Base-by-base conservation (phyloP, 2,113 vertebrate species). In the Macquaria ambigua region DNA sequence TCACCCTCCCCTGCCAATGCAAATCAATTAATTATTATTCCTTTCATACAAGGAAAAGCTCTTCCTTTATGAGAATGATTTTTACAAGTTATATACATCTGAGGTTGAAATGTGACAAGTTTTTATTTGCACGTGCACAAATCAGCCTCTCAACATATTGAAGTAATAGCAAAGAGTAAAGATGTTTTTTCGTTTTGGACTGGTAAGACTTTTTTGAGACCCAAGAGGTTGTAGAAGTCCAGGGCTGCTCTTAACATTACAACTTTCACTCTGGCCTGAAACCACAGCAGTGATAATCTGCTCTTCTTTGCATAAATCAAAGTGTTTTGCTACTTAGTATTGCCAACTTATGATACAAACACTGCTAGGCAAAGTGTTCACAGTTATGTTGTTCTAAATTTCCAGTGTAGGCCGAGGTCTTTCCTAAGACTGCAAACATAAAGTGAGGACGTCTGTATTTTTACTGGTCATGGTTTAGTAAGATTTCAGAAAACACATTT, bases 1-100 rank as follows among this genome's bases (percentile, higher is more conserved):
- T 87, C 58, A 76, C 58, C 34, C 59, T 77, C 10, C 41, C 39
- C 46, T 48, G 56, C 74, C 77, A 75, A 39, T 52, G 56, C 66
- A 21, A 78, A 73, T 85, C 41, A 83, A 74, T 86, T 50, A 58
- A 84, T 81, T 82, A 79, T 79, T 81, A 39, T 79, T n/a, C 68
- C 20, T 37, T 2, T 77, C 28, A 78, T 59, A 61, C 23, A 77
- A 66, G 46, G 31, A 74, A 64, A 75, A 39, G 25, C 3, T 64
- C n/a, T 64, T 6, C 63, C 21, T 37, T 46, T 53, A 20, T 16
- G 16, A 28, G 10, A 37, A 74, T 76, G 52, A 80, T 87, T 82
- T 83, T 85, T 28, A 62, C 12, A 68, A 46, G 43, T 66, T 52
- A 16, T 73, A 46, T 66, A 78, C 55, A 50, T 69, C 8, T 61